These are phyloP conservation scores for Amphipyra tragopoginis DNA, from an alignment of 2,888 invertebrate species.

Conservation along the genomic window DNA sequence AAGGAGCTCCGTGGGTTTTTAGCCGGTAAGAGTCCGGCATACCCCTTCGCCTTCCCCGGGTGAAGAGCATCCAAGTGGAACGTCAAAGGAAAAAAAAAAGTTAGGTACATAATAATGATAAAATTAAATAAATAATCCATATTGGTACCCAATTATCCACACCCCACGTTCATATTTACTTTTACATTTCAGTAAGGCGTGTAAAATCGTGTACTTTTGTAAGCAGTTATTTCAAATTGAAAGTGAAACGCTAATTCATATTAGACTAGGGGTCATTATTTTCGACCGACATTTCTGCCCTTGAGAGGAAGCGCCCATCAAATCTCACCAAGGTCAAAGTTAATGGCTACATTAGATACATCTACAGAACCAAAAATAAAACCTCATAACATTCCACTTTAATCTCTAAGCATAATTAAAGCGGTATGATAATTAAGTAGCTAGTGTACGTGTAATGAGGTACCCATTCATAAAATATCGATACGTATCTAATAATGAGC, in stretches of 20 bases:
- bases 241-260: neutral
- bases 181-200: too few species aligned
- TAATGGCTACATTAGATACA: slow-evolving; percentile 21
- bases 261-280: slow-evolving; percentile 6
- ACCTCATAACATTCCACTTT: slow-evolving; percentile 22
- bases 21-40: too few species aligned
- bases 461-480: slow-evolving; percentile 36
- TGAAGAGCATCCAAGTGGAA: too few species aligned
- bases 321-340: slow-evolving; percentile 29
- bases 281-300: slow-evolving; percentile 21
- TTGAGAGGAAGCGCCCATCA: slow-evolving; percentile 33
- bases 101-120: too few species aligned
- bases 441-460: slow-evolving; percentile 35
- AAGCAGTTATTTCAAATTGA: neutral
- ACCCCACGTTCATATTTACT: too few species aligned
- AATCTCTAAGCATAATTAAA: slow-evolving; percentile 26
- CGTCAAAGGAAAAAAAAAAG: too few species aligned
- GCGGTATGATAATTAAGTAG: slow-evolving; percentile 38
- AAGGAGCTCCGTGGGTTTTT: too few species aligned
- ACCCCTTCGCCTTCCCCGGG: too few species aligned
- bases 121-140: too few species aligned
- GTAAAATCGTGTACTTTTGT: too few species aligned
- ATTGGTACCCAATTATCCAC: too few species aligned
- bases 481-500: slow-evolving; percentile 38
- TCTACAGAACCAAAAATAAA: slow-evolving; percentile 14